Evolutionary conservation across 2,888 invertebrate genomes (phyloP), one percentile per base, ranked within the genome.

Genomic region (Helobdella robusta): DNA sequence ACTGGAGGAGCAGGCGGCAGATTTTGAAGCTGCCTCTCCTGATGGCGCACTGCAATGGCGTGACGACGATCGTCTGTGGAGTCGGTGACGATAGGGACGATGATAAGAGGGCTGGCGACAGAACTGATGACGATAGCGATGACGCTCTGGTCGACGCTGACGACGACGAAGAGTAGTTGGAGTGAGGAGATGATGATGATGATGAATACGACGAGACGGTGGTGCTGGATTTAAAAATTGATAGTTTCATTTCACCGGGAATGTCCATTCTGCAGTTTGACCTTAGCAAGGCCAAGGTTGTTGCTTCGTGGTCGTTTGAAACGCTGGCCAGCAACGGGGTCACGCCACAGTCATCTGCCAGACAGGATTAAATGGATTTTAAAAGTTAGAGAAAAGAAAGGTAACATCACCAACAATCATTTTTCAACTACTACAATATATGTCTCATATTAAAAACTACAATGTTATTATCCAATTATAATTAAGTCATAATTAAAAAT

Each of bases 21-120:
- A 64, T 54, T 25, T 25, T 28, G n/a, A 66, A 44, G 62, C 67
- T 46, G 48, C 69, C 64, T 5, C 28, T 46, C 34, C 23, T 34
- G 25, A 69, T 46, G 32, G 69, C 66, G 30, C 67, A 67, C 15
- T 64, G 46, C n/a, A 69, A 44, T 32, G 69, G 67, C 0, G 69
- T 64, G 36, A 64, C 20, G 23, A 23, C 8, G n/a, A n/a, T n/a
- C n/a, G n/a, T n/a, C n/a, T n/a, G n/a, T n/a, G n/a, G n/a, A n/a
- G n/a, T n/a, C n/a, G n/a, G n/a, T n/a, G n/a, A n/a, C n/a, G n/a
- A n/a, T n/a, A n/a, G n/a, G n/a, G n/a, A n/a, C n/a, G n/a, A n/a
- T n/a, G n/a, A n/a, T n/a, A n/a, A n/a, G n/a, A n/a, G n/a, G n/a
- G n/a, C n/a, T n/a, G n/a, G n/a, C n/a, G n/a, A n/a, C n/a, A n/a